Conservation (phyloP, 2,797 vertebrate genomes). For the Pangasius larnaudii region DNA sequence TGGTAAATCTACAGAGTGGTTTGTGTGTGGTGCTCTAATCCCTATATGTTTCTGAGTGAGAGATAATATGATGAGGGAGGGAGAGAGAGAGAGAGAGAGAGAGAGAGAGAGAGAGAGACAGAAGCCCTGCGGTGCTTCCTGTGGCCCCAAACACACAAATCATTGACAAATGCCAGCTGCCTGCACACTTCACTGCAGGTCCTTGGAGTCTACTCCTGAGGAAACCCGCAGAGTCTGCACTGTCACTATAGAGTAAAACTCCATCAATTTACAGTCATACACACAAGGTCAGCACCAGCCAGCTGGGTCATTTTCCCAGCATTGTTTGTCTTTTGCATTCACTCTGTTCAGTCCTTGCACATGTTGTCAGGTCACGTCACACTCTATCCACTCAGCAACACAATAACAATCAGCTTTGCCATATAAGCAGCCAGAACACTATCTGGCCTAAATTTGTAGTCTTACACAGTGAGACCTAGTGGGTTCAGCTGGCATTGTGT, state of each 20-base stretch:
- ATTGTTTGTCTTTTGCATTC: conserved; percentile 8
- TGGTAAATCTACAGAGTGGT: background rate
- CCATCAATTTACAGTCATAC: conserved; percentile 18
- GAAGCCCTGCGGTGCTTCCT: conserved; percentile 9
- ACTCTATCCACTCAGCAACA: background rate
- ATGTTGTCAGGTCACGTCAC: background rate
- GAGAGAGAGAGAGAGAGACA: background rate
- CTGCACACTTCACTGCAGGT: conserved; percentile 17
- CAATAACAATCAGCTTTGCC: background rate
- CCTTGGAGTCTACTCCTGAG: conserved; percentile 23
- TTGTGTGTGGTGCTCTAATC: background rate
- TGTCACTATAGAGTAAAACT: conserved; percentile 19
- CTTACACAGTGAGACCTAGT: background rate
- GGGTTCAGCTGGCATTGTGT: background rate
- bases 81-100: background rate
- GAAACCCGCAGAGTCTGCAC: background rate
- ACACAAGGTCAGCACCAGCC: conserved; percentile 25
- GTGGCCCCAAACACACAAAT: conserved; percentile 20
- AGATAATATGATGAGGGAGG: background rate
- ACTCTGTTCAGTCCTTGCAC: background rate
- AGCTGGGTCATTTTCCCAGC: conserved; percentile 5
- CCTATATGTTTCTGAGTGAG: background rate
- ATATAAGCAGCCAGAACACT: background rate
- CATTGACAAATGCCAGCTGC: conserved; percentile 26
- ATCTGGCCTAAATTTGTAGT: background rate